Evolutionary conservation across 2,888 invertebrate genomes (phyloP).

Genomic region (Oxytorus armatus): DNA sequence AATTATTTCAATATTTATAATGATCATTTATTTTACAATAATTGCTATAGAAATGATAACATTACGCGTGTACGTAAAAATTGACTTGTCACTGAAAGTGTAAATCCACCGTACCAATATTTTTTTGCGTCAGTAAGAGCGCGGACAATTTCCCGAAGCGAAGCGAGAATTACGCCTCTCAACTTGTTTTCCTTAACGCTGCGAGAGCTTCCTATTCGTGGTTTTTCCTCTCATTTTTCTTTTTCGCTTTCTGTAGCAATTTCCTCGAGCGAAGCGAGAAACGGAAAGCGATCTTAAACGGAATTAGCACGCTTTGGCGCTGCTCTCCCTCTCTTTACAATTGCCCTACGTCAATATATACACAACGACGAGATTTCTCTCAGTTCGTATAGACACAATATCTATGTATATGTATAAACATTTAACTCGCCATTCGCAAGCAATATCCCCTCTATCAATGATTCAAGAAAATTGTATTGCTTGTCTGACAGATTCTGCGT

Average conservation of each 20-base stretch:
- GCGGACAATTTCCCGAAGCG: slow-evolving; percentile 70
- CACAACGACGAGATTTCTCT: slow-evolving; percentile 43
- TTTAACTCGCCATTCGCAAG: slow-evolving; percentile 7
- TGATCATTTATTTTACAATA: background rate
- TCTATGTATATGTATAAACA: slow-evolving; percentile 10
- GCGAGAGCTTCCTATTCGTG: slow-evolving; percentile 34
- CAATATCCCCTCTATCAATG: slow-evolving; percentile 7
- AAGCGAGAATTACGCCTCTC: slow-evolving; percentile 39
- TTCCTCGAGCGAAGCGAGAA: slow-evolving; percentile 77
- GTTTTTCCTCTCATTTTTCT: slow-evolving; percentile 75
- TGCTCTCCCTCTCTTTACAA: slow-evolving; percentile 68
- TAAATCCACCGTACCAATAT: slow-evolving; percentile 76
- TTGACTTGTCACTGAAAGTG: slow-evolving; percentile 8
- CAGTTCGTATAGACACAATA: slow-evolving; percentile 20
- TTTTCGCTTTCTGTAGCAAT: slow-evolving; percentile 77
- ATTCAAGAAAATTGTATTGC: slow-evolving; percentile 57
- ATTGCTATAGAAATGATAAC: background rate
- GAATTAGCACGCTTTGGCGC: slow-evolving; percentile 80
- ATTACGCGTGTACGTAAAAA: background rate
- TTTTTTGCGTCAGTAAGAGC: slow-evolving; percentile 80
- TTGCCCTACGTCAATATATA: slow-evolving; percentile 21
- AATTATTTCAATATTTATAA: too few species aligned
- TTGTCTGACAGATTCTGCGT: slow-evolving; percentile 93
- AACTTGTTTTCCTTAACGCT: slow-evolving; percentile 50
- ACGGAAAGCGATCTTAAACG: slow-evolving; percentile 80